A percentile compares a stretch with the other conserved stretches of the same genome.
Evolutionary conservation across 2,888 invertebrate genomes (phyloP).

Genomic region (Alentia gelatinosa): DNA sequence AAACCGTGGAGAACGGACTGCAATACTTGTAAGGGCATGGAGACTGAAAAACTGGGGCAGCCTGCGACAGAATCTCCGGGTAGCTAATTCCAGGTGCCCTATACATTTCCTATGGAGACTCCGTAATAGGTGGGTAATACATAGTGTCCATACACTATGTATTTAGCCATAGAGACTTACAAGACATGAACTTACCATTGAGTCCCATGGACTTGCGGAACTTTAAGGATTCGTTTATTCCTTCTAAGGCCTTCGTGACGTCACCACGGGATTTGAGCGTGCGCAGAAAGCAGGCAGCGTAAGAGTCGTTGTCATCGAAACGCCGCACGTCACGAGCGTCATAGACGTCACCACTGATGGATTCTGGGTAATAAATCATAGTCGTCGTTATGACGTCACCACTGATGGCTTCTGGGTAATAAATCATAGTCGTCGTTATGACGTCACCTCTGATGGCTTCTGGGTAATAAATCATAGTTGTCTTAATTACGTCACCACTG

Average conservation of each 20-base stretch:
- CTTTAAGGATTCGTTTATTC: conserved; percentile 89
- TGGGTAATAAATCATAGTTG: background rate
- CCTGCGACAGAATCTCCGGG: too few relatives aligned
- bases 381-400: background rate
- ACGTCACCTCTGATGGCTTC: background rate
- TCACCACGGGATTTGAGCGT: conserved; percentile 62
- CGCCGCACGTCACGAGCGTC: conserved; percentile 76
- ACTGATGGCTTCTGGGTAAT: background rate
- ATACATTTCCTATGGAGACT: too few relatives aligned
- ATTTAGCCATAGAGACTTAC: too few relatives aligned
- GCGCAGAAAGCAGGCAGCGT: conserved; percentile 84
- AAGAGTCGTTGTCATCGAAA: conserved; percentile 74
- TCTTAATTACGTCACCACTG: background rate
- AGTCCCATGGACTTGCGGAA: conserved; percentile 90
- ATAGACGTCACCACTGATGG: conserved; percentile 72
- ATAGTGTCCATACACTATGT: too few relatives aligned
- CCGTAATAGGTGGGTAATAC: too few relatives aligned
- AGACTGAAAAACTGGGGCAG: too few relatives aligned
- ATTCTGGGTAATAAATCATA: conserved; percentile 63
- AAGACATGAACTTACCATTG: too few relatives aligned
- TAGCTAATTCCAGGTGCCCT: too few relatives aligned
- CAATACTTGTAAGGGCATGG: too few relatives aligned
- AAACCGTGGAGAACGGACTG: too few relatives aligned
- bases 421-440: background rate
- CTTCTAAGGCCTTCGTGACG: conserved; percentile 85